Evolutionary conservation across 2,888 invertebrate species (phyloP), one percentile per base, ranked within the genome.

Genomic region (Diadegma fenestrale): DNA sequence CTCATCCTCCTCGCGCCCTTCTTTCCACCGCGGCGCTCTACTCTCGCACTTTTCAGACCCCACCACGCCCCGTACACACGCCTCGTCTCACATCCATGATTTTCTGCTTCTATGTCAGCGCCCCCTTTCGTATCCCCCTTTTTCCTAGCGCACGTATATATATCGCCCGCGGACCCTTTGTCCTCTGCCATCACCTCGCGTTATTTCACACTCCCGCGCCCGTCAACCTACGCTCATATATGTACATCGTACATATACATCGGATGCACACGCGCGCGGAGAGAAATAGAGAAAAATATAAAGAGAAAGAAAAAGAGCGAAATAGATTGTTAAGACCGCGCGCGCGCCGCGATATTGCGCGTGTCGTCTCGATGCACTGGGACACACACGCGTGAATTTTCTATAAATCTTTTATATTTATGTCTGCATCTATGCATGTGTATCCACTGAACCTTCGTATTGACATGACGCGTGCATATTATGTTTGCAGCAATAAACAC

Each of bases 101-200:
- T 77, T 77, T 77, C 58, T 77, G 41, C 64, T 72, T 68, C 61
- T 76, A 72, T 82, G 71, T 84, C 82, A 80, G 43, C 88, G 76
- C 86, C 85, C 88, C 85, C 83, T 84, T 87, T 83, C 75, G 48
- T 79, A 51, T 61, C 69, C 51, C 80, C 37, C 81, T 72, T 71
- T n/a, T 69, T 58, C 58, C 69, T 45, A 37, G 45, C 66, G 54
- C 54, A 19, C 41, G 89, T 89, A 88, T 64, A 64, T 80, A 80
- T 76, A 89, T 75, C 71, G 88, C 89, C 87, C 90, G 89, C 92
- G 90, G 90, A 92, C 90, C 92, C 93, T 92, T 93, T 92, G 93
- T 93, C 92, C 92, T 91, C 91, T 90, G 91, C 90, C 92, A 91
- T 92, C 91, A 87, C 89, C 92, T 92, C 93, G 92, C 93, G 93